phyloP scores from a whole-genome alignment of 1,140 invertebrate genomes.

The Heliconius melpomene region DNA sequence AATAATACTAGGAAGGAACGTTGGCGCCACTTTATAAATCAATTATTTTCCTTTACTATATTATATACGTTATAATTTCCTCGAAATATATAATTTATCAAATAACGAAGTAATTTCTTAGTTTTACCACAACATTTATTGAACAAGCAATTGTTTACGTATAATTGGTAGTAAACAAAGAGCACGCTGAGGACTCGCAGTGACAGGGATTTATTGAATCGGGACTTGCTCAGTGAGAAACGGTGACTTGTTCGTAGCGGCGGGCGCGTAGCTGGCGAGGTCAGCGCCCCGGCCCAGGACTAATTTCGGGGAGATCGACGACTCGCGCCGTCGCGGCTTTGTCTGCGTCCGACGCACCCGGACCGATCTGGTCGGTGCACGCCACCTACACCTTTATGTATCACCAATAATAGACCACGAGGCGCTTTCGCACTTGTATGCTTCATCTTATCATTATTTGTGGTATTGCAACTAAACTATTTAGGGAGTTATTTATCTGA shows the following conservation, averaged over 20 bases:
- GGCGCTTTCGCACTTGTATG: not conserved
- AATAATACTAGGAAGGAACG: too few species aligned
- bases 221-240: constrained; percentile 32
- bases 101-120: not conserved
- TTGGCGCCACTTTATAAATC: too few species aligned
- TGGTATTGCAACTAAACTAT: not conserved
- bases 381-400: constrained; percentile 28
- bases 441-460: not conserved
- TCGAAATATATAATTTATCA: too few species aligned
- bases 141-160: not conserved
- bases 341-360: constrained; percentile 66
- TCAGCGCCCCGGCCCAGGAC: constrained; percentile 77
- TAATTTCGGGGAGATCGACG: constrained; percentile 79
- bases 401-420: too few species aligned
- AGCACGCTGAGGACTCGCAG: constrained; percentile 22
- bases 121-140: not conserved
- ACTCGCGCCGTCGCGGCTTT: constrained; percentile 72
- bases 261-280: constrained; percentile 57
- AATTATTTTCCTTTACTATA: too few species aligned
- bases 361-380: constrained; percentile 25
- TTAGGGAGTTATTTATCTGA: not conserved
- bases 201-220: constrained; percentile 23
- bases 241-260: constrained; percentile 39
- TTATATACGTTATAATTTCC: too few species aligned
- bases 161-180: constrained; percentile 33